Evolutionary conservation across 2,888 invertebrate species (phyloP), one percentile per base, ranked within the genome.

Genomic region (Stenotaenia linearis): DNA sequence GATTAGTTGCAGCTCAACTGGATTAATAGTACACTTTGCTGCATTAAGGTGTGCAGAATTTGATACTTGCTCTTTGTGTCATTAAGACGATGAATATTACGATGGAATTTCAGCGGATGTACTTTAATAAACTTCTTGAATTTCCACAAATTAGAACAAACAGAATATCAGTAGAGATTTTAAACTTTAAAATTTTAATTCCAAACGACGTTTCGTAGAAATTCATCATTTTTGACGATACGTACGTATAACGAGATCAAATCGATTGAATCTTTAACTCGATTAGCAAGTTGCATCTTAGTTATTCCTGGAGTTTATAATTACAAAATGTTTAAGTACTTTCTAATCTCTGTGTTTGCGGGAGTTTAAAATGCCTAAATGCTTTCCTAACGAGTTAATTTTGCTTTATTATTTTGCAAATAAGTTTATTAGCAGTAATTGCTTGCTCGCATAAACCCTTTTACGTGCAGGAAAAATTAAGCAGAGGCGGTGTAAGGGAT

Each of bases 381-480:
- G 37, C 9, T 37, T 37, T 37, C 15, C n/a, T 12, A 28, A 61
- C 12, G 61, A 61, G 25, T 61, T 61, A 61, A 61, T 61, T 56
- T 15, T 56, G 6, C 56, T 56, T 56, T 21, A 21, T 21, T 56
- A 21, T 56, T 56, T 56, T 56, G 56, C 23, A 40, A 56, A 61
- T 61, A 61, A 61, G 25, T 10, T 25, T 25, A 23, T 61, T 61
- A 61, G 61, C 28, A 28, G 23, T 61, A 61, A 61, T 61, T 61
- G 25, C 61, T 1, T 12, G 25, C 61, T 23, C 15, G 4, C 25
- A 25, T 61, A 25, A 61, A 61, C 9, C 23, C 61, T 12, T 28
- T 61, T 9, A 61, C 61, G 61, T 61, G 61, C 61, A 61, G 23
- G 61, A 61, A 61, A 61, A 61, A 61, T 61, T 23, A 61, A 61